Evolutionary conservation across 1,140 invertebrate species (phyloP), one percentile per base, ranked within the genome.

Genomic region (Drosophila cardini): DNA sequence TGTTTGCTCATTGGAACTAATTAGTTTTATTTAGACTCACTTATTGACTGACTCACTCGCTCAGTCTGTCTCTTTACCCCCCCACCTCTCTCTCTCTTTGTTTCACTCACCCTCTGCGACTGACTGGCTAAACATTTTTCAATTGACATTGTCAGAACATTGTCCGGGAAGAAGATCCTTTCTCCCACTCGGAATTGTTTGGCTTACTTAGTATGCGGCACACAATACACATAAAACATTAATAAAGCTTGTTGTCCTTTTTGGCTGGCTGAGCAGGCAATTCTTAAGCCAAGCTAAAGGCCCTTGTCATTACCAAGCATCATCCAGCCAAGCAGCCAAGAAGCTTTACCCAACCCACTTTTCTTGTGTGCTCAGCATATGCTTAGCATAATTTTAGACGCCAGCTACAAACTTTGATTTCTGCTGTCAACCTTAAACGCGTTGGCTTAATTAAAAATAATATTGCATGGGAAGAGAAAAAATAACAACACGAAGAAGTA

Each of bases 221-320:
- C 84, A 87, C 84, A 89, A 89, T 84, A 69, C 84, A 84, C 84
- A 87, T 87, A 87, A 89, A 89, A 87, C 84, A 87, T 87, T 87
- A 87, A 87, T 87, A 87, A 87, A 87, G 84, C 84, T 87, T 89
- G 84, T 87, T 87, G 84, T 87, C 84, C 84, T 87, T 87, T 87
- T 87, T 80, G 76, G 58, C 76, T 87, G 76, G 61, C 73, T 72
- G 73, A 26, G 32, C 62, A 46, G 26, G 52, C 48, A 38, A 61
- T 61, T 42, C 74, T 55, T 65, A 63, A 80, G 64, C 50, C 43
- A 58, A 65, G 40, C 61, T 58, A 58, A 69, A 72, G 69, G 72
- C 62, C 80, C 84, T 80, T 89, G 84, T 87, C 84, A 87, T 87
- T 87, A 87, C 84, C 84, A 83, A 81, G 80, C 61, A 71, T 68